Conservation (phyloP, 2,888 invertebrate genomes). For the Drosophila koepferae region DNA sequence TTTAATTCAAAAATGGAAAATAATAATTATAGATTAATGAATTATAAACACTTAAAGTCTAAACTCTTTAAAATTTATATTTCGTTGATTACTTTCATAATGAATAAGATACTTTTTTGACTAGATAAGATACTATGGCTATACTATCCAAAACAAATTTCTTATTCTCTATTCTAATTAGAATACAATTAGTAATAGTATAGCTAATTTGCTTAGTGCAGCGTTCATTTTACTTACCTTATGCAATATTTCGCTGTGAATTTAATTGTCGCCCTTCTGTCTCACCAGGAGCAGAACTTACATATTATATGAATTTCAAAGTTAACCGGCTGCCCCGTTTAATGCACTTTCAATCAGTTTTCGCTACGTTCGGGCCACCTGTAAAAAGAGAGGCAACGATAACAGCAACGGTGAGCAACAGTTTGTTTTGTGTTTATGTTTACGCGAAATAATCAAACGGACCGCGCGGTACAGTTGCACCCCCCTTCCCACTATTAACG, state of each 20-base stretch:
- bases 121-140: too few relatives aligned
- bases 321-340: constrained; percentile 47
- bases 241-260: constrained; percentile 24
- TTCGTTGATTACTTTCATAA: background rate
- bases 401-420: constrained; percentile 66
- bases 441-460: constrained; percentile 79
- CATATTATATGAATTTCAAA: constrained; percentile 39
- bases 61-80: background rate
- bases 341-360: constrained; percentile 55
- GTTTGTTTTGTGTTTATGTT: constrained; percentile 77
- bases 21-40: background rate
- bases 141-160: background rate
- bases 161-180: background rate
- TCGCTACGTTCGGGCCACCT: constrained; percentile 59
- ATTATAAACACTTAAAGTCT: too few relatives aligned
- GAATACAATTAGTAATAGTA: background rate
- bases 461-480: constrained; percentile 73
- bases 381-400: constrained; percentile 62
- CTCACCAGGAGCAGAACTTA: constrained; percentile 46
- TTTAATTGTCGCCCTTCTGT: constrained; percentile 30
- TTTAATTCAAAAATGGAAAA: background rate
- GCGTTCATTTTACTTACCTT: constrained; percentile 31
- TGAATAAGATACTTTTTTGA: background rate
- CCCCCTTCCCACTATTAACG: constrained; percentile 43
- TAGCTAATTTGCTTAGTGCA: background rate